phyloP scores from a whole-genome alignment of 2,888 invertebrate species.

The Campopleginae sp. region DNA sequence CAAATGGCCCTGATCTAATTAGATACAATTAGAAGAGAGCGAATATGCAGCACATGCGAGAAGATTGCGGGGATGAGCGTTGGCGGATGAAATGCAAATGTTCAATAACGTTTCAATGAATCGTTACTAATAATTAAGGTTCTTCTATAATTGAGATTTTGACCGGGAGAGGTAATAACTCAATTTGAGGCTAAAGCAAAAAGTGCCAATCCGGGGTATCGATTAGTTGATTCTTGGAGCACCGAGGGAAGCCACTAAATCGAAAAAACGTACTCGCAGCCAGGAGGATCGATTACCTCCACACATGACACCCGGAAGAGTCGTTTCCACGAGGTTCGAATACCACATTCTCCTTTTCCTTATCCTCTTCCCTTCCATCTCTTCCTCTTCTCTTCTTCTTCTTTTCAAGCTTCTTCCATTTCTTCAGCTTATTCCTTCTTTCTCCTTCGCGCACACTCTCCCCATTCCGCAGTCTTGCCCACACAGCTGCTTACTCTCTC shows the following conservation, averaged over 20 bases:
- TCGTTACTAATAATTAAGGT: neutral
- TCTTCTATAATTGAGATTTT: neutral
- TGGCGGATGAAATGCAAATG: conserved; percentile 28
- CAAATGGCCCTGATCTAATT: conserved; percentile 58
- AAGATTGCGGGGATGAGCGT: conserved; percentile 35
- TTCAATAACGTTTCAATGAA: neutral
- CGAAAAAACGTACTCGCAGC: conserved; percentile 30
- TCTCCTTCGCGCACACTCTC: conserved; percentile 23
- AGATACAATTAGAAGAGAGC: conserved; percentile 60
- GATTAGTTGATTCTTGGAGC: conserved; percentile 14
- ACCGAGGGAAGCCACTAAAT: neutral
- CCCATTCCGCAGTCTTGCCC: conserved; percentile 1
- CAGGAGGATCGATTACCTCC: conserved; percentile 58
- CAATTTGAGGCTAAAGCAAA: neutral
- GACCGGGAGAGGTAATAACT: neutral
- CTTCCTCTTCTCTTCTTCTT: conserved; percentile 35
- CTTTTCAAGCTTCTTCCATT: conserved; percentile 38
- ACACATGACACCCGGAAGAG: conserved; percentile 63
- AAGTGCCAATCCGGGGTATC: conserved; percentile 16
- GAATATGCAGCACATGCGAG: conserved; percentile 27
- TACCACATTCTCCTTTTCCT: conserved; percentile 50
- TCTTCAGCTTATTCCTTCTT: conserved; percentile 11
- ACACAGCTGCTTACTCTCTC: neutral
- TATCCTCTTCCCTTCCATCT: conserved; percentile 17
- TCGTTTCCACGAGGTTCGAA: conserved; percentile 52